Conservation (phyloP, 2,888 invertebrate species). For the Parnassius smintheus region DNA sequence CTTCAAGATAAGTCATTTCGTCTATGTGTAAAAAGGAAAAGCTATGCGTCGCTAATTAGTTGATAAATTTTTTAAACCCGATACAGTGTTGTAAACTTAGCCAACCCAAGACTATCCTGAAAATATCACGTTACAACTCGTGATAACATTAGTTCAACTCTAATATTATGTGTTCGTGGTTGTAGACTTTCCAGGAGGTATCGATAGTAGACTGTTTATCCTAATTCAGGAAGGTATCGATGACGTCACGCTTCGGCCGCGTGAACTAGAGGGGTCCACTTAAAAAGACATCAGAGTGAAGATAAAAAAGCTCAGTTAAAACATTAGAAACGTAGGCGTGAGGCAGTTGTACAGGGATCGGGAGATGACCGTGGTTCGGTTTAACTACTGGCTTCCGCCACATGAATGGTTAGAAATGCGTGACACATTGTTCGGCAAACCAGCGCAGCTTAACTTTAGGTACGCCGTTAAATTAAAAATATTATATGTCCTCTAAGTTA, state of each 20-base stretch:
- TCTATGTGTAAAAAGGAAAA: no score
- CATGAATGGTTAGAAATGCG: constrained; percentile 45
- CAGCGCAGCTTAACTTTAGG: constrained; percentile 6
- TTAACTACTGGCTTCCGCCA: constrained; percentile 75
- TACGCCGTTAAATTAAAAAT: neutral
- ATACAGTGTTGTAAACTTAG: no score
- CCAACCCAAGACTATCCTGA: no score
- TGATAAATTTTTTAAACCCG: no score
- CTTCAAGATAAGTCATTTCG: no score
- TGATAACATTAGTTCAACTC: neutral
- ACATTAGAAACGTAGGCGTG: constrained; percentile 61
- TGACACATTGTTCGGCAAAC: constrained; percentile 43
- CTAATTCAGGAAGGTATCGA: constrained; percentile 4
- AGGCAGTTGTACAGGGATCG: constrained; percentile 53
- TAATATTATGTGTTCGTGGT: neutral
- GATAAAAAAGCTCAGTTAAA: constrained; percentile 51
- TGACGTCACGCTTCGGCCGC: constrained; percentile 4
- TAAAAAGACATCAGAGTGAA: constrained; percentile 55
- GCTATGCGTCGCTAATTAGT: no score
- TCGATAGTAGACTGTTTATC: constrained; percentile 1
- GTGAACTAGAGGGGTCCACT: constrained; percentile 43
- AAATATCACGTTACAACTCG: no score
- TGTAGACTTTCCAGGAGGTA: neutral
- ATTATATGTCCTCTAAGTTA: neutral
- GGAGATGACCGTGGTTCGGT: constrained; percentile 70